phyloP scores from a whole-genome alignment of 2,113 vertebrate genomes.

The Gambusia holbrooki region DNA sequence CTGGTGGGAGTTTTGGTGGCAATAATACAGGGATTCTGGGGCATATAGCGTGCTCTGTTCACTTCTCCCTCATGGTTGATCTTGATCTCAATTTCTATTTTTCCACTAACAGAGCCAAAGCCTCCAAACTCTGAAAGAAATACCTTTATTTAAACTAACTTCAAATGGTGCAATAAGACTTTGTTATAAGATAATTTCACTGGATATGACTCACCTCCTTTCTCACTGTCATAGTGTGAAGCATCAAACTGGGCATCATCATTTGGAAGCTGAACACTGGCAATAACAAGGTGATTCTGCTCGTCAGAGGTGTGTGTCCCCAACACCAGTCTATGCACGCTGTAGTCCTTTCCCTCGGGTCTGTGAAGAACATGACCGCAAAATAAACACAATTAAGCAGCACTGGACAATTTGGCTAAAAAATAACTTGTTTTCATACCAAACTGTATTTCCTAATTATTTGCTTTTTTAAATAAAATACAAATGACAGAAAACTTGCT shows the following conservation, averaged over 20 bases:
- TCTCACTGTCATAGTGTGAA: conserved; percentile 97
- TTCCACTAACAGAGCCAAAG: conserved; percentile 97
- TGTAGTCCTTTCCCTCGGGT: conserved; percentile 98
- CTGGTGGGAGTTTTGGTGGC: conserved; percentile 98
- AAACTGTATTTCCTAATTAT: too few relatives aligned
- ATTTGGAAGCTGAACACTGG: conserved; percentile 96
- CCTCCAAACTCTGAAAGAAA: conserved; percentile 91
- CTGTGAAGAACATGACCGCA: conserved; percentile 68
- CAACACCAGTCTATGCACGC: conserved; percentile 93
- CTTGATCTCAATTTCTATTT: conserved; percentile 99
- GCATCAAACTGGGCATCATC: conserved; percentile 98
- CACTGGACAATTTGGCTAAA: too few relatives aligned
- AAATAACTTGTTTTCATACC: too few relatives aligned
- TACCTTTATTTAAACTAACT: not conserved
- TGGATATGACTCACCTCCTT: conserved; percentile 86
- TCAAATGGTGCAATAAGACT: not conserved
- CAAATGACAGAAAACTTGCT: too few relatives aligned
- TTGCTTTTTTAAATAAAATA: too few relatives aligned
- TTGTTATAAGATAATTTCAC: not conserved
- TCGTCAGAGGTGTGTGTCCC: conserved; percentile 98
- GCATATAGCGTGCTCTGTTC: conserved; percentile 98
- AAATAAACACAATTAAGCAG: not conserved
- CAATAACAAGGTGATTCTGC: conserved; percentile 96
- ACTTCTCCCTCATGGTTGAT: conserved; percentile 99
- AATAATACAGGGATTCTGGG: conserved; percentile 98